Percentiles rank a stretch among this genome's conserved stretches.
Conservation (phyloP, 2,888 invertebrate species). For the Orgyia antiqua region DNA sequence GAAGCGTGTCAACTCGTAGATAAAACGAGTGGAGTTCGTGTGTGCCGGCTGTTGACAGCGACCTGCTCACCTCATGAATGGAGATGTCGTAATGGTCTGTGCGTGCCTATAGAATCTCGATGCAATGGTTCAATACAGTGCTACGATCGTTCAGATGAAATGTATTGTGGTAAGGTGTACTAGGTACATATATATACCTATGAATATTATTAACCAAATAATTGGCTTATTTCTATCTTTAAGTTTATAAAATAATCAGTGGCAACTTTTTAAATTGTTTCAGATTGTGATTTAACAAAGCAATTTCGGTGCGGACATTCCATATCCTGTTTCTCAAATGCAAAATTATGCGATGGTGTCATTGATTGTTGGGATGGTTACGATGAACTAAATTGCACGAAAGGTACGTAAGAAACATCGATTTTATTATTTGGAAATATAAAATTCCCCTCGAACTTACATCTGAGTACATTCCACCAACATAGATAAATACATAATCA, state of each 20-base stretch:
- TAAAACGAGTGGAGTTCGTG: conserved; percentile 65
- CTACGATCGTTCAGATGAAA: conserved; percentile 85
- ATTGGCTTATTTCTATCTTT: too few species aligned
- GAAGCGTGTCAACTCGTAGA: conserved; percentile 82
- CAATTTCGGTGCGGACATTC: conserved; percentile 86
- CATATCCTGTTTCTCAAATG: conserved; percentile 84
- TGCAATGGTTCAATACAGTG: conserved; percentile 87
- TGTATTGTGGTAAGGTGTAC: conserved; percentile 80
- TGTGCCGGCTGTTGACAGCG: conserved; percentile 77
- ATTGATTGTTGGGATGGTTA: conserved; percentile 88
- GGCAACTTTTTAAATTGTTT: too few species aligned
- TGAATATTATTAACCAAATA: neutral
- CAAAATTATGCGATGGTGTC: conserved; percentile 83
- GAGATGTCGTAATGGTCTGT: conserved; percentile 85
- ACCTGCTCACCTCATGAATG: conserved; percentile 81
- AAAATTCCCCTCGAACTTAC: too few species aligned
- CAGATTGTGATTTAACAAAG: conserved; percentile 81
- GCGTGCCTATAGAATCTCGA: conserved; percentile 79
- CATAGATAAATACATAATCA: too few species aligned
- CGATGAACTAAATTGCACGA: conserved; percentile 85
- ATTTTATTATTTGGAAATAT: too few species aligned
- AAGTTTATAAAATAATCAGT: too few species aligned
- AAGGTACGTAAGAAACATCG: conserved; percentile 76
- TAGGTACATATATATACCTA: conserved; percentile 12
- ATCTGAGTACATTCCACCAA: too few species aligned